Percentiles rank a stretch among this genome's conserved stretches.
Conservation (phyloP, 2,888 invertebrate genomes). For the Amiota communis region DNA sequence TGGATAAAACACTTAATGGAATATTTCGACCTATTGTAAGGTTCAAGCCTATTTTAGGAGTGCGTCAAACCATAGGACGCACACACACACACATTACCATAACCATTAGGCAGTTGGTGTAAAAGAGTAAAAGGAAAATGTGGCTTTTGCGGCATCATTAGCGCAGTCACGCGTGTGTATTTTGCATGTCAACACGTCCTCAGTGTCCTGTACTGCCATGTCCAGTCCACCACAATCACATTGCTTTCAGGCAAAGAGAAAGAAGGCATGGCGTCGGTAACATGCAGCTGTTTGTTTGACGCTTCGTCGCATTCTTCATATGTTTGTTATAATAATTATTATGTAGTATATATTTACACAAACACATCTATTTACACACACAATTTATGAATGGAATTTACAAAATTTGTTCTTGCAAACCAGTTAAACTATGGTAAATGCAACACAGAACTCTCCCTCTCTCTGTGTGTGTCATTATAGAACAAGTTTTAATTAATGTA, state of each 20-base stretch:
- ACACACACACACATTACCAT: too few relatives aligned
- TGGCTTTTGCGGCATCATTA: constrained; percentile 3
- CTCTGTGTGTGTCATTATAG: not conserved
- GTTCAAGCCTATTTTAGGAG: too few relatives aligned
- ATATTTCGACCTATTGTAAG: too few relatives aligned
- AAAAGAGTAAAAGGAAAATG: not conserved
- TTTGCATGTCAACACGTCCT: constrained; percentile 13
- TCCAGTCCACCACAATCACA: too few relatives aligned
- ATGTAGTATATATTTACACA: too few relatives aligned
- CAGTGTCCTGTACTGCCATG: too few relatives aligned
- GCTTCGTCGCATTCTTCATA: too few relatives aligned
- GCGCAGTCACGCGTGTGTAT: constrained; percentile 12
- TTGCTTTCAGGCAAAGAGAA: too few relatives aligned
- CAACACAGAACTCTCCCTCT: not conserved
- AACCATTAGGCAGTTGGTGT: not conserved
- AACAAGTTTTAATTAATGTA: constrained; percentile 53
- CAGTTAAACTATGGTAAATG: not conserved
- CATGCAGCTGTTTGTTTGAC: too few relatives aligned
- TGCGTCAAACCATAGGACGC: too few relatives aligned
- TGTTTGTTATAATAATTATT: not conserved
- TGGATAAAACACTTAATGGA: too few relatives aligned
- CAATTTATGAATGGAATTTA: not conserved
- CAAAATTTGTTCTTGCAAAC: not conserved
- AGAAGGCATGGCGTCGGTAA: too few relatives aligned
- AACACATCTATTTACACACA: not conserved